Base-by-base conservation (phyloP, 92 coral and sea anemone species). In the Bergia sp. region DNA sequence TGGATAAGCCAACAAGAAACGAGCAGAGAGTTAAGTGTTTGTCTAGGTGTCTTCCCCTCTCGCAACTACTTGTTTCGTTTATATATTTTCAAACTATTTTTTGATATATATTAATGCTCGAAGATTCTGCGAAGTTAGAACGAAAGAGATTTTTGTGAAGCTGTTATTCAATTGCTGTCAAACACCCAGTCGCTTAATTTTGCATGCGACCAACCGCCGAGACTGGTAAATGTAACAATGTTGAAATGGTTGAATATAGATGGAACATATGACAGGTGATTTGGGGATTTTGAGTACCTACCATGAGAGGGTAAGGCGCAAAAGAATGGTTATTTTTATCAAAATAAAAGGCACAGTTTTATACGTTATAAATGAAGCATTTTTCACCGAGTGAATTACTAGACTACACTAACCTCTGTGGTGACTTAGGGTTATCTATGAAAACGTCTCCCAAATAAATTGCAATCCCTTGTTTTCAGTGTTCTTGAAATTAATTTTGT, bases 141-240 rank as follows among this genome's bases (percentile, higher is more conserved):
- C 2, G 7, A 71, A 82, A 66, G n/a, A 7, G 29, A 40, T 45
- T 84, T 61, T 20, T 20, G 21, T 73, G 20, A 76, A 76, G 45
- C 49, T 8, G 49, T 41, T 41, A 76, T 76, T 76, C 47, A 76
- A 76, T 76, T 76, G 80, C 80, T 76, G 23, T 12, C 23, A 50
- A 76, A 23, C 53, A 83, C 53, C 36, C 10, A 41, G 41, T 47
- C 7, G 18, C 53, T 36, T 44, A n/a, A 67, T 72, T 84, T 69
- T 76, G 55, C 65, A 84, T 37, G 77, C 67, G 78, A 72, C 87
- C 87, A 71, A 71, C 87, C 16, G 61, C 41, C 15, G 66, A 44
- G 87, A 43, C 43, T 69, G 23, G 79, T 20, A 84, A 71, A 84
- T 84, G 87, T 84, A 84, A 84, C 79, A 84, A 45, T 84, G 65